A percentile compares a stretch with the other conserved stretches of the same genome.
These are phyloP conservation scores for Blastomussa wellsi DNA, from an alignment of 92 coral and sea anemone genomes.

Conservation along the genomic window DNA sequence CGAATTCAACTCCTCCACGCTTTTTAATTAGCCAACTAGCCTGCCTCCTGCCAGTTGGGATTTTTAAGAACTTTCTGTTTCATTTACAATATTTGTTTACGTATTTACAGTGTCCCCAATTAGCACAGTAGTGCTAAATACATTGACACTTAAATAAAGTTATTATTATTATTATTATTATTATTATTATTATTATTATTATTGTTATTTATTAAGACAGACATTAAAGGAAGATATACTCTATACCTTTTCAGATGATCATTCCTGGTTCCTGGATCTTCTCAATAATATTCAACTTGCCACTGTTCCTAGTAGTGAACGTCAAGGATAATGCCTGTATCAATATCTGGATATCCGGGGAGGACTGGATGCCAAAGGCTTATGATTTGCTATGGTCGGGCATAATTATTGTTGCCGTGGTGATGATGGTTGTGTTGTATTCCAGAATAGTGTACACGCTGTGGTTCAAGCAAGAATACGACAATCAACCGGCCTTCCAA, in stretches of 20 bases:
- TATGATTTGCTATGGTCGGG: not conserved
- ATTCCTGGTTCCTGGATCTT: not conserved
- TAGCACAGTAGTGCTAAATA: too few relatives aligned
- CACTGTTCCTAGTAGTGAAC: not conserved
- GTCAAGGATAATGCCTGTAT: not conserved
- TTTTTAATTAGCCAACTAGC: too few relatives aligned
- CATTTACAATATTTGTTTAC: too few relatives aligned
- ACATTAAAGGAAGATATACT: too few relatives aligned
- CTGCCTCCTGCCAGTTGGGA: too few relatives aligned
- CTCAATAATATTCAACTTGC: not conserved
- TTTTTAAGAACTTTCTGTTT: too few relatives aligned
- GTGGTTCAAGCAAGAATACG: not conserved
- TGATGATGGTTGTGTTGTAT: not conserved
- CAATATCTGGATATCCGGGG: not conserved
- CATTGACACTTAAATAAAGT: too few relatives aligned
- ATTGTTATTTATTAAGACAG: too few relatives aligned
- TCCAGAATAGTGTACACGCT: not conserved
- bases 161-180: too few relatives aligned
- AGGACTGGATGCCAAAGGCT: not conserved
- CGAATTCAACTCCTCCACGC: too few relatives aligned
- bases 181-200: too few relatives aligned
- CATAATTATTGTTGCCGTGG: not conserved
- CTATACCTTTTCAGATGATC: not conserved
- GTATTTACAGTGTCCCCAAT: too few relatives aligned
- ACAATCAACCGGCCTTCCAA: not conserved